Base-by-base conservation (phyloP, 2,113 vertebrate genomes). In the Cyanoramphus novaezelandiae region DNA sequence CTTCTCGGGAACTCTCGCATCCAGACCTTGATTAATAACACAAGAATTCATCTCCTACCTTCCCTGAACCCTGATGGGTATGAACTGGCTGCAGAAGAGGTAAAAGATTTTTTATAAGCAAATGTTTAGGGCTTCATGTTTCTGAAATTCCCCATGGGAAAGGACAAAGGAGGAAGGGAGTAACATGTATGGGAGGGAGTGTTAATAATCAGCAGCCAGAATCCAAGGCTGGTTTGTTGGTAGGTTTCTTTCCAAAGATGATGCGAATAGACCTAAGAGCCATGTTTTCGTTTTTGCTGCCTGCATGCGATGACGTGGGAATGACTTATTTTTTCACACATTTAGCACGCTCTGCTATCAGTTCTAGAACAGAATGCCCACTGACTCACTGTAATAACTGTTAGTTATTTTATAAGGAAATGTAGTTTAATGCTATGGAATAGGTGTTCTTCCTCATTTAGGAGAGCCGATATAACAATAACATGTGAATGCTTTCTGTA, bases 51-150 rank as follows among this genome's bases (percentile, higher is more conserved):
- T 83, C 98, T 99, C 86, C 97, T 99, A 59, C 98, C 99, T 91
- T 99, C 99, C 86, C 99, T 99, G 98, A 99, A 99, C 95, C 99
- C 99, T 2, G 99, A 99, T 15, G 99, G 99, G 52, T 99, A 99
- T 27, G 99, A 99, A 90, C 93, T 99, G 90, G 99, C 99, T 1
- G 98, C 99, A 15, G 98, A 99, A 93, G 99, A 99, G 99, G 99
- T 99, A 98, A 98, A 97, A 94, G 72, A 89, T 20, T 76, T 84
- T 57, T 59, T 50, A 33, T 46, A 65, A 72, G 52, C 24, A 68
- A 46, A 28, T 7, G 4, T 59, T 92, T 50, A 63, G 7, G 13
- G 13, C 15, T 92, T 88, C 10, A 2, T 52, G 7, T 64, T 92
- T 78, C 39, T 90, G 31, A 15, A 74, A 55, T 64, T 83, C 39